phyloP scores from a whole-genome alignment of 2,888 invertebrate genomes.

The Alentia gelatinosa region DNA sequence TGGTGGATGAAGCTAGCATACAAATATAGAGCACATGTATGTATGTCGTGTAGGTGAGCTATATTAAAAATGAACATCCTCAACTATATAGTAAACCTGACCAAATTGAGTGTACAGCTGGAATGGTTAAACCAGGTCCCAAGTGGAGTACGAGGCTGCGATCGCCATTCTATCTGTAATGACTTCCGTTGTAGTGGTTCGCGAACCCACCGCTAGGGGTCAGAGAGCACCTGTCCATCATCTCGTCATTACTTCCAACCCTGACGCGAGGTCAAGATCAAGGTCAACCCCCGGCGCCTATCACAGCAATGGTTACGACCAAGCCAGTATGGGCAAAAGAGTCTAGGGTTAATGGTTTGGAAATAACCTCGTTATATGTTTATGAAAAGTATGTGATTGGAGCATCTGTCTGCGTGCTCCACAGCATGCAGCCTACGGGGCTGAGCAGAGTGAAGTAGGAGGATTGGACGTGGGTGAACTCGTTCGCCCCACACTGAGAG shows the following conservation, averaged over 20 bases:
- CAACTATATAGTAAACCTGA: too few relatives aligned
- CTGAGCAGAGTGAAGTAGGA: not conserved
- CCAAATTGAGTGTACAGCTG: too few relatives aligned
- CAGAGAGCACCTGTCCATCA: constrained; percentile 46
- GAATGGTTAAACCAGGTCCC: not conserved
- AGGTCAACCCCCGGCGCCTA: not conserved
- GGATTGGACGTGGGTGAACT: not conserved
- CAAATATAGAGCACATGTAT: too few relatives aligned
- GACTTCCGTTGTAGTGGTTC: constrained; percentile 31
- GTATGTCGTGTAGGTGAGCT: too few relatives aligned
- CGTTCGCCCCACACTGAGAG: not conserved
- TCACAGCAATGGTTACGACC: not conserved
- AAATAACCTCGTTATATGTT: too few relatives aligned
- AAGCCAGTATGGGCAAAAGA: not conserved
- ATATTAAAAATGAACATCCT: too few relatives aligned
- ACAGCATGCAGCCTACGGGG: too few relatives aligned
- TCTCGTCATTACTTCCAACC: constrained; percentile 9
- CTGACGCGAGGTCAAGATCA: constrained; percentile 1
- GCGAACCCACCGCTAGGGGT: constrained; percentile 4
- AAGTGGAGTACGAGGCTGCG: not conserved
- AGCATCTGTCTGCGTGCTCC: not conserved
- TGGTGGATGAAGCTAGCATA: too few relatives aligned
- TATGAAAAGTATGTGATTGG: not conserved
- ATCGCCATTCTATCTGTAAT: constrained; percentile 35
- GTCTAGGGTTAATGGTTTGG: not conserved